phyloP scores from a whole-genome alignment of 2,113 vertebrate genomes.

The Lathamus discolor region DNA sequence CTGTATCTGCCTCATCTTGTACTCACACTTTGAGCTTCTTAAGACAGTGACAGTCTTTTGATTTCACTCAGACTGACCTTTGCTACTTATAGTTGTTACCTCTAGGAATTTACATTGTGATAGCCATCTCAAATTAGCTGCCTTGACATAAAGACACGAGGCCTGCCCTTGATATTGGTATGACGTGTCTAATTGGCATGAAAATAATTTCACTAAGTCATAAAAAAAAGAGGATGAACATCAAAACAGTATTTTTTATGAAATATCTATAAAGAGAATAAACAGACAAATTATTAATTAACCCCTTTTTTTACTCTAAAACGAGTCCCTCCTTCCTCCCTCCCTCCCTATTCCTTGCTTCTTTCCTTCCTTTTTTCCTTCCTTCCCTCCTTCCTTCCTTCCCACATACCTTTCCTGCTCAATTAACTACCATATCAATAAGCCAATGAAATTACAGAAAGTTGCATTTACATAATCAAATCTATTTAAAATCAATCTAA shows the following conservation, averaged over 20 bases:
- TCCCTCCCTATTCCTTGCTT: neutral
- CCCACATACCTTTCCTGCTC: neutral
- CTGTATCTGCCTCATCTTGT: neutral
- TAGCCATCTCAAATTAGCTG: neutral
- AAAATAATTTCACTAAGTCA: neutral
- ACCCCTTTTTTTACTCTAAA: neutral
- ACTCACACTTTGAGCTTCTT: neutral
- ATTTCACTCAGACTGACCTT: neutral
- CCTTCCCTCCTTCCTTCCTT: neutral
- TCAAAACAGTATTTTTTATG: neutral
- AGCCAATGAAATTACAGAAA: neutral
- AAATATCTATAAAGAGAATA: neutral
- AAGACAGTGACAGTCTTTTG: neutral
- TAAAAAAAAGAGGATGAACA: neutral
- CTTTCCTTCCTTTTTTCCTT: neutral
- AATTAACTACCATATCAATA: constrained; percentile 42
- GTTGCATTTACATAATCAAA: constrained; percentile 17
- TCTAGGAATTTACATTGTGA: neutral
- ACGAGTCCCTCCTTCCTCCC: neutral
- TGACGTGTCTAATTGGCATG: neutral
- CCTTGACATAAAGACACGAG: neutral
- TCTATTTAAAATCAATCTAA: constrained; percentile 21
- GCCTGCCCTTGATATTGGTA: neutral
- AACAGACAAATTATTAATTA: neutral
- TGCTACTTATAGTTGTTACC: neutral